These are phyloP conservation scores for Eupeodes luniger DNA, from an alignment of 2,888 invertebrate species.

Conservation along the genomic window DNA sequence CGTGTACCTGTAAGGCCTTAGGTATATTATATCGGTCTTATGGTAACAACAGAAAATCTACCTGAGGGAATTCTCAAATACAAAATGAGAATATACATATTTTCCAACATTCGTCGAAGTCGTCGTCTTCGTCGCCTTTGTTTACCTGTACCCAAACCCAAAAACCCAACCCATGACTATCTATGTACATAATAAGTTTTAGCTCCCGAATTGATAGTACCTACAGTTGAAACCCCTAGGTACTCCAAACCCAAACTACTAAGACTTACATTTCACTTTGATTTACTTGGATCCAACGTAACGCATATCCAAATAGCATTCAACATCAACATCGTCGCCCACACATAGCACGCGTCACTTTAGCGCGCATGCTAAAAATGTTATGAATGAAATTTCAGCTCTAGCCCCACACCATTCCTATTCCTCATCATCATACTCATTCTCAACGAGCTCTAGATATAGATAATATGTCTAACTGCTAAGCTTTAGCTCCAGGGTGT, in stretches of 20 bases:
- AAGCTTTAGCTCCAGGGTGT: slow-evolving; percentile 22
- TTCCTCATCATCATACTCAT: background rate
- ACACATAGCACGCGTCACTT: slow-evolving; percentile 29
- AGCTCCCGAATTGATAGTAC: slow-evolving; percentile 23
- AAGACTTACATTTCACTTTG: background rate
- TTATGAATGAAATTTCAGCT: slow-evolving; percentile 69
- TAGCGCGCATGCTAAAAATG: slow-evolving; percentile 68
- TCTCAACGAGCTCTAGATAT: background rate
- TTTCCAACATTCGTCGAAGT: background rate
- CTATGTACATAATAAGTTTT: background rate
- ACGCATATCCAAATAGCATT: slow-evolving; percentile 13
- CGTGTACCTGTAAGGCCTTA: background rate
- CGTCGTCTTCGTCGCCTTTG: background rate
- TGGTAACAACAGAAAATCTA: background rate
- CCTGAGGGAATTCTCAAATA: background rate
- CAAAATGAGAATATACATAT: background rate
- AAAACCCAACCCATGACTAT: background rate
- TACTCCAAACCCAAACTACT: slow-evolving; percentile 4
- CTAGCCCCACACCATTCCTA: slow-evolving; percentile 1
- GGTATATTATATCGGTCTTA: no score
- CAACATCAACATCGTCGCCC: slow-evolving; percentile 32
- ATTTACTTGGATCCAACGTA: background rate
- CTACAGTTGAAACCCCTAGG: slow-evolving; percentile 5
- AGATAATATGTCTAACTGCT: background rate
- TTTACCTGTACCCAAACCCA: background rate